phyloP scores from a whole-genome alignment of 2,888 invertebrate species.

The Drosophila kambysellisi region DNA sequence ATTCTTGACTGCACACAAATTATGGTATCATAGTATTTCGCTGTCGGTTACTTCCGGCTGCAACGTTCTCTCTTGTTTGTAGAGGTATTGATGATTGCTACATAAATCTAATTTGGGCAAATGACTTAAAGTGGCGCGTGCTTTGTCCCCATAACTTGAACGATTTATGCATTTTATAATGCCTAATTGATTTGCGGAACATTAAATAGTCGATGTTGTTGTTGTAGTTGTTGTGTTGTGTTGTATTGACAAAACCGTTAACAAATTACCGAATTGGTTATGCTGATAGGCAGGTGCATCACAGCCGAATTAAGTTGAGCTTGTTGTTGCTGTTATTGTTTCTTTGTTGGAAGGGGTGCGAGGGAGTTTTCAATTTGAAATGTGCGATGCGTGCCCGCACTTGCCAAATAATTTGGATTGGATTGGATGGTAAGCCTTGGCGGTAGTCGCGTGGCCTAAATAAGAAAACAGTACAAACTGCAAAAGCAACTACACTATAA shows the following conservation, averaged over 20 bases:
- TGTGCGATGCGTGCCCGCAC: constrained; percentile 68
- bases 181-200: constrained; percentile 70
- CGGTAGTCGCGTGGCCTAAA: constrained; percentile 69
- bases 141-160: constrained; percentile 44
- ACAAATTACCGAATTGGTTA: constrained; percentile 49
- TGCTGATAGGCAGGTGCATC: constrained; percentile 52
- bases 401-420: constrained; percentile 66
- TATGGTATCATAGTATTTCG: too few relatives aligned
- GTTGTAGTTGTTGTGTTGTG: neutral
- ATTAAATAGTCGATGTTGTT: constrained; percentile 29
- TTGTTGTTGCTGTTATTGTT: constrained; percentile 26
- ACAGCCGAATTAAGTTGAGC: constrained; percentile 30
- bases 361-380: constrained; percentile 62
- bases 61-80: neutral
- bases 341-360: constrained; percentile 18
- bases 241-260: constrained; percentile 18
- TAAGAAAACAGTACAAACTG: constrained; percentile 57
- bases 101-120: constrained; percentile 44
- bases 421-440: constrained; percentile 64
- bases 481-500: constrained; percentile 20
- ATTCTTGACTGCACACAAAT: too few relatives aligned
- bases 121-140: constrained; percentile 60
- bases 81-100: constrained; percentile 1
- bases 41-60: too few relatives aligned
- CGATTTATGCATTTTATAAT: constrained; percentile 67